Conservation (phyloP, 23 tunicate species). For the Ciona savignyi region DNA sequence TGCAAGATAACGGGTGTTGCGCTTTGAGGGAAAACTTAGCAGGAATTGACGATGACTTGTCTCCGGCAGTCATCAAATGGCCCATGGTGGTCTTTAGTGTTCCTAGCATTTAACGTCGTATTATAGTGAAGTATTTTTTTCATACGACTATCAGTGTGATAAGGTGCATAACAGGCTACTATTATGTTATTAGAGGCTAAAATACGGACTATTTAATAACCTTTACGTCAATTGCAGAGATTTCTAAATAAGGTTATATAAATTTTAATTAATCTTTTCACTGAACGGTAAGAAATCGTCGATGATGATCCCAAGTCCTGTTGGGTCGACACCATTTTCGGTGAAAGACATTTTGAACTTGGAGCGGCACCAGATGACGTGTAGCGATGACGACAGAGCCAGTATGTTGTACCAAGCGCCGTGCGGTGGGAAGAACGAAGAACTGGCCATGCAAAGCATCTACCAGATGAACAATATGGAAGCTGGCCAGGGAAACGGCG, state of each 20-base stretch:
- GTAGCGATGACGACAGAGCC: background rate
- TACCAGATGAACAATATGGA: background rate
- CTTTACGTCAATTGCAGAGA: too few species aligned
- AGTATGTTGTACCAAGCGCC: background rate
- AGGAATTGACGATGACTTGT: background rate
- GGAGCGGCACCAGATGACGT: constrained; percentile 31
- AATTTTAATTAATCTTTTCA: too few species aligned
- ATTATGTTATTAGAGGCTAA: too few species aligned
- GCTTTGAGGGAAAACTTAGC: background rate
- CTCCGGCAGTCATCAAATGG: background rate
- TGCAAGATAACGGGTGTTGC: background rate
- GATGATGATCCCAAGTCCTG: constrained; percentile 72
- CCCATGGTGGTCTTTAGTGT: background rate
- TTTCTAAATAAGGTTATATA: too few species aligned
- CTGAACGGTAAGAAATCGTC: too few species aligned
- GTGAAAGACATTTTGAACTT: constrained; percentile 84
- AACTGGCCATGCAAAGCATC: background rate
- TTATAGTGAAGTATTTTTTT: too few species aligned
- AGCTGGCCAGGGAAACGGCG: background rate
- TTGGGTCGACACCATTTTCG: constrained; percentile 84
- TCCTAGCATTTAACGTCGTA: too few species aligned
- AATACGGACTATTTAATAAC: too few species aligned
- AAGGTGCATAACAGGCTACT: too few species aligned
- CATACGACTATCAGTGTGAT: too few species aligned
- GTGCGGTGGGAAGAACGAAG: background rate